A percentile compares a stretch with the other conserved stretches of the same genome.
These are phyloP conservation scores for Lepas anatifera DNA, from an alignment of 2,888 invertebrate species.

Conservation along the genomic window DNA sequence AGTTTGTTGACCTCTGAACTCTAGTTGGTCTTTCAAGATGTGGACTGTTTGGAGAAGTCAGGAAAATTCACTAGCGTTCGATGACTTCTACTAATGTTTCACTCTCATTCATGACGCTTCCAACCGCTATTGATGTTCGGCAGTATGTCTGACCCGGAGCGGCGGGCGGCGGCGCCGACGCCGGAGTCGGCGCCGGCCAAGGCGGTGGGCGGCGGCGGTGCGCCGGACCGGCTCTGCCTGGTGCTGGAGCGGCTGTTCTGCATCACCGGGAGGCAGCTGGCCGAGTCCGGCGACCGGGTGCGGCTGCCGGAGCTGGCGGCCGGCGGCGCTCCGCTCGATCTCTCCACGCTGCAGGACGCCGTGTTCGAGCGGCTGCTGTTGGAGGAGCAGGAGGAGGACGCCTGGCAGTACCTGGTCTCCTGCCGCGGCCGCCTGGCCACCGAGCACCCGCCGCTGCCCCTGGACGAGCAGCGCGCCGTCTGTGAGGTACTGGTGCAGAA, in stretches of 20 bases:
- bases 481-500: neutral
- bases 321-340: neutral
- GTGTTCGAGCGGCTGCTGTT: slow-evolving; percentile 1
- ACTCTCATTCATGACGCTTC: neutral
- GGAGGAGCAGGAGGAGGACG: neutral
- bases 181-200: neutral
- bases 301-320: neutral
- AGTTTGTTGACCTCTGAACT: too few relatives aligned
- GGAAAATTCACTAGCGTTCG: too few relatives aligned
- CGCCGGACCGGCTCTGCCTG: neutral
- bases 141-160: neutral
- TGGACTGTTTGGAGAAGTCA: too few relatives aligned
- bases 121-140: neutral
- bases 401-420: neutral
- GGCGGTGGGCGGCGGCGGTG: neutral
- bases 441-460: neutral
- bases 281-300: neutral
- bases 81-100: too few relatives aligned
- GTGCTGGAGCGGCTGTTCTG: slow-evolving; percentile 3
- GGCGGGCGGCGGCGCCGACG: neutral
- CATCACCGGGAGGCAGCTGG: neutral
- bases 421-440: neutral
- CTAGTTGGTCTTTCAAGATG: too few relatives aligned
- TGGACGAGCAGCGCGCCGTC: neutral
- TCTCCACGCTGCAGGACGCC: neutral